Base-by-base conservation (phyloP, 2,888 invertebrate genomes). In the Liopterus haemorrhoidalis region DNA sequence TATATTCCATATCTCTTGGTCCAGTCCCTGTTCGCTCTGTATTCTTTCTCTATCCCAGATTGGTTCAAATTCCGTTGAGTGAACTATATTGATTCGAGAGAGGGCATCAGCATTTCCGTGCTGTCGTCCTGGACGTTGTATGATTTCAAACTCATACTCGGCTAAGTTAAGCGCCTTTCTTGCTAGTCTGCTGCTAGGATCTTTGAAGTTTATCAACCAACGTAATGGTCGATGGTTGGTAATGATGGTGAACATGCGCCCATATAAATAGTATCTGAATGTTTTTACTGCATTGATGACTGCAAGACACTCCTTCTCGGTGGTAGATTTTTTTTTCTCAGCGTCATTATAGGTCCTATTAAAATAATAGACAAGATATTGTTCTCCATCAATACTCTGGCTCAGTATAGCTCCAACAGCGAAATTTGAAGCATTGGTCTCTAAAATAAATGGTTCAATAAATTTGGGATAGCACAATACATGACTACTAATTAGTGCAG, bases 191-290 rank as follows among this genome's bases (percentile, higher is more conserved):
- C 51, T 49, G 3, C 46, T 48, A 2, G 52, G 51, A 27, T 56
- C 54, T 21, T 49, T 52, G 2, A 49, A 25, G 5, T 27, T 16
- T 16, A 49, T 11, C 3, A 56, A 27, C 52, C 54, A 57, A 2
- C 31, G 11, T 19, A 56, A 21, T 2, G 55, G 51, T 22, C 37
- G 31, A 35, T 57, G 57, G 46, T 57, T 57, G 1, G 53, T 58
- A 5, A 54, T 43, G 5, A 59, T 33, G 4, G 27, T 46, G 20
- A 59, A 58, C 19, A 43, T 43, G 16, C 46, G 38, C 4, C 57
- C 58, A 30, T 50, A 53, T 4, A 59, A 20, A 41, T 59, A 58
- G 11, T 51, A 53, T 18, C 54, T 21, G 38, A 55, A 58, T 32
- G 51, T 42, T 20, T 54, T 52, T 3, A 50, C 37, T 1, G 53